phyloP scores from a whole-genome alignment of 2,888 invertebrate species.

The Caenorhabditis sulstoni region DNA sequence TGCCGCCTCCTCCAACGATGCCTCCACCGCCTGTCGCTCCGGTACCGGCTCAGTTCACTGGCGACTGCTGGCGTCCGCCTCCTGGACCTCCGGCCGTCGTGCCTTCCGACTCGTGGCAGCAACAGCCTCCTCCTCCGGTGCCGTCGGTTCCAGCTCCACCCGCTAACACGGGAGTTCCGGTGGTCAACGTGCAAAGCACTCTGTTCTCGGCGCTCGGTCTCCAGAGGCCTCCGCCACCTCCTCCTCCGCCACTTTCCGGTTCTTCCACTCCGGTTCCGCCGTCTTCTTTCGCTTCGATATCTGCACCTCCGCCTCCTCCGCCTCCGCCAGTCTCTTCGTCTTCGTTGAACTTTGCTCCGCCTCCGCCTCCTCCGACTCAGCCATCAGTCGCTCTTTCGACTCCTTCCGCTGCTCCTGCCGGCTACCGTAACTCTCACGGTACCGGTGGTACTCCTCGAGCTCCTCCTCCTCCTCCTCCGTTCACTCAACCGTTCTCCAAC shows the following conservation, averaged over 20 bases:
- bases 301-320: slow-evolving; percentile 29
- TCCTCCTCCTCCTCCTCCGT: not conserved
- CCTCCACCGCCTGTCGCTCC: slow-evolving; percentile 27
- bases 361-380: slow-evolving; percentile 38
- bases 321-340: slow-evolving; percentile 24
- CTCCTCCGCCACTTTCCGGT: slow-evolving; percentile 30
- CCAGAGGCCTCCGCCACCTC: slow-evolving; percentile 42
- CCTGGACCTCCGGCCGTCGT: not conserved
- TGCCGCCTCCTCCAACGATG: not conserved
- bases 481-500: slow-evolving; percentile 7
- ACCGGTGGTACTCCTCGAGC: not conserved
- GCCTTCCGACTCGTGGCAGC: slow-evolving; percentile 27
- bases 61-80: slow-evolving; percentile 35
- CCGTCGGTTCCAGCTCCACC: slow-evolving; percentile 3
- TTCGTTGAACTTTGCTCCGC: slow-evolving; percentile 21
- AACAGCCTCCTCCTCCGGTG: slow-evolving; percentile 13
- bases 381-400: slow-evolving; percentile 11
- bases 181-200: slow-evolving; percentile 58
- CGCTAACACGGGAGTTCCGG: slow-evolving; percentile 7
- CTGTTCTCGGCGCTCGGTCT: slow-evolving; percentile 60
- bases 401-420: slow-evolving; percentile 11
- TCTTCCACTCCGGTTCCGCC: slow-evolving; percentile 20
- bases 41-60: slow-evolving; percentile 5
- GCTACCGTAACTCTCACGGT: slow-evolving; percentile 22
- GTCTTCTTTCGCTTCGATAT: slow-evolving; percentile 35